Conservation (phyloP, 2,888 invertebrate species). For the Drosophila cracens region DNA sequence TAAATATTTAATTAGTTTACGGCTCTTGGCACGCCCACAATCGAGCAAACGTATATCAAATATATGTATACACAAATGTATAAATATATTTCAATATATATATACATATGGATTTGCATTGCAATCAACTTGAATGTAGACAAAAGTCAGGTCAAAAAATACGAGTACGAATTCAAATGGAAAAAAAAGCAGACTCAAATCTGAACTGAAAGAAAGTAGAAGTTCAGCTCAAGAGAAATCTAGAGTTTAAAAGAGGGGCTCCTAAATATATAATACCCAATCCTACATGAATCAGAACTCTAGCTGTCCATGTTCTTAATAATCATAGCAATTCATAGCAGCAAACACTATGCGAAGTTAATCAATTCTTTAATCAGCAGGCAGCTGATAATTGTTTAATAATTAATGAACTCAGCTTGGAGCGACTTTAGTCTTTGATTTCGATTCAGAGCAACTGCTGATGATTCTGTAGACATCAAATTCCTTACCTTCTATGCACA, state of each 20-base stretch:
- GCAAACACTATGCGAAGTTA: background rate
- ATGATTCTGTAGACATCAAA: background rate
- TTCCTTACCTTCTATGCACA: background rate
- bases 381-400: background rate
- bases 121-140: conserved; percentile 36
- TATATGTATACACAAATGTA: too few relatives aligned
- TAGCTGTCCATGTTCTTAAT: too few relatives aligned
- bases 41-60: too few relatives aligned
- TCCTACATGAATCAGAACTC: background rate
- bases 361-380: background rate
- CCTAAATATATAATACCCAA: background rate
- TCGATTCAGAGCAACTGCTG: background rate
- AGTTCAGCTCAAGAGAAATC: background rate
- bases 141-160: conserved; percentile 25
- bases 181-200: background rate
- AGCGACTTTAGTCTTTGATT: background rate
- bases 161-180: conserved; percentile 23
- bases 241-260: background rate
- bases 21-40: too few relatives aligned
- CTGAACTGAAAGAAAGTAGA: background rate
- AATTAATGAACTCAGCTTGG: background rate
- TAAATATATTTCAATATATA: too few relatives aligned
- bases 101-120: conserved; percentile 21
- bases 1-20: too few relatives aligned
- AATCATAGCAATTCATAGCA: background rate